Conservation (phyloP, 2,888 invertebrate genomes). For the Unio delphinus region DNA sequence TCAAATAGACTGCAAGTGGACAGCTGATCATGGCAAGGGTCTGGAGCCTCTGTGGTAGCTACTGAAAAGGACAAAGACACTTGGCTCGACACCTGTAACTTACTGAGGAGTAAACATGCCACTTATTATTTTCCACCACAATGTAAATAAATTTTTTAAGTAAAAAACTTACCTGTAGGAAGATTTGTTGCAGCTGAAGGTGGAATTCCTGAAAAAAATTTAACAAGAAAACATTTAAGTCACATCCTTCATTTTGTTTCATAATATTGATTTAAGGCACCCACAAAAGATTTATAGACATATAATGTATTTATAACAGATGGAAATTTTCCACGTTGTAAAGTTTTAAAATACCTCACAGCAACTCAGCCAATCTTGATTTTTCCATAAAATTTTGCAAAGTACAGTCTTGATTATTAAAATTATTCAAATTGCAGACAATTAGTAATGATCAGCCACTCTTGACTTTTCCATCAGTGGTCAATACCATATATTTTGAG, state of each 20-base stretch:
- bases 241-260: too few relatives aligned
- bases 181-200: conserved; percentile 31
- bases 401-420: too few relatives aligned
- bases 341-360: background rate
- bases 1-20: conserved; percentile 43
- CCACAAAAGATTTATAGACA: too few relatives aligned
- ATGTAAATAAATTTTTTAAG: background rate
- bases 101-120: too few relatives aligned
- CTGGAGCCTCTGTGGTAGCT: conserved; percentile 22
- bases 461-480: too few relatives aligned
- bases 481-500: too few relatives aligned
- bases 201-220: conserved; percentile 38
- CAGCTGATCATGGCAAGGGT: conserved; percentile 51
- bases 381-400: background rate
- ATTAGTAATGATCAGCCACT: too few relatives aligned
- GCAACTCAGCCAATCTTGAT: background rate
- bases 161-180: conserved; percentile 22
- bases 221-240: background rate
- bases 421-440: too few relatives aligned
- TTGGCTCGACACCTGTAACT: background rate
- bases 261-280: too few relatives aligned
- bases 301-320: too few relatives aligned
- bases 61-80: conserved; percentile 4
- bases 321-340: too few relatives aligned
- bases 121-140: too few relatives aligned